A percentile compares a stretch with the other conserved stretches of the same genome.
phyloP scores from a whole-genome alignment of 2,113 vertebrate species.

The Neolamprologus modestus region DNA sequence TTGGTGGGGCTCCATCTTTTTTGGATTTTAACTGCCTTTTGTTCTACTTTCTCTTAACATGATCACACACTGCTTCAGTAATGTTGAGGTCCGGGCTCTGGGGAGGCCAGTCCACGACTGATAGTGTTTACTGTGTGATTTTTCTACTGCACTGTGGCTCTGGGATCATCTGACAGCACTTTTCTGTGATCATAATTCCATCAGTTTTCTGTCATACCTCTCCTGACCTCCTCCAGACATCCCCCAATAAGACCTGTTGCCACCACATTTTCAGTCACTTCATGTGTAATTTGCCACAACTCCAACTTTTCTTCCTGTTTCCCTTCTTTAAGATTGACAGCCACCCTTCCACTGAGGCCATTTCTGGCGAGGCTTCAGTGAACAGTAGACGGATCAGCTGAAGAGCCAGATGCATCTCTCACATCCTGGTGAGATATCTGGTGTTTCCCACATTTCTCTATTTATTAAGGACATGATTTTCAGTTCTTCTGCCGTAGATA shows the following conservation, averaged over 20 bases:
- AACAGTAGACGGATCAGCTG: neutral
- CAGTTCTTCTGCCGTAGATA: neutral
- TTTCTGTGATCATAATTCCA: neutral
- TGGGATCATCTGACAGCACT: neutral
- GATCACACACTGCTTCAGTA: neutral
- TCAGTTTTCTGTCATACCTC: neutral
- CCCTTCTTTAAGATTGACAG: neutral
- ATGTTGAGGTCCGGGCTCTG: neutral
- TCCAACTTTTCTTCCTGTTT: neutral
- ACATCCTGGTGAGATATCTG: neutral
- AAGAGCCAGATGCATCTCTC: neutral
- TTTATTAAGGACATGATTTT: neutral
- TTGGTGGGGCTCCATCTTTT: neutral
- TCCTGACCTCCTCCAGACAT: neutral
- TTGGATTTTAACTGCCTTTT: fast-evolving
- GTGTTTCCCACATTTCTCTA: neutral
- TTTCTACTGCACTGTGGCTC: neutral
- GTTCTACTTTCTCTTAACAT: neutral
- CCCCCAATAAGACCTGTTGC: neutral
- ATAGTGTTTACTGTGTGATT: neutral
- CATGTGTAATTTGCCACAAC: neutral
- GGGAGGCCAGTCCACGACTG: neutral
- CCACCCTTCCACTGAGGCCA: neutral
- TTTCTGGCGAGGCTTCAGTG: neutral
- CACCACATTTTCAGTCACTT: neutral